Conservation (phyloP, 2,113 vertebrate species). For the Junco hyemalis region DNA sequence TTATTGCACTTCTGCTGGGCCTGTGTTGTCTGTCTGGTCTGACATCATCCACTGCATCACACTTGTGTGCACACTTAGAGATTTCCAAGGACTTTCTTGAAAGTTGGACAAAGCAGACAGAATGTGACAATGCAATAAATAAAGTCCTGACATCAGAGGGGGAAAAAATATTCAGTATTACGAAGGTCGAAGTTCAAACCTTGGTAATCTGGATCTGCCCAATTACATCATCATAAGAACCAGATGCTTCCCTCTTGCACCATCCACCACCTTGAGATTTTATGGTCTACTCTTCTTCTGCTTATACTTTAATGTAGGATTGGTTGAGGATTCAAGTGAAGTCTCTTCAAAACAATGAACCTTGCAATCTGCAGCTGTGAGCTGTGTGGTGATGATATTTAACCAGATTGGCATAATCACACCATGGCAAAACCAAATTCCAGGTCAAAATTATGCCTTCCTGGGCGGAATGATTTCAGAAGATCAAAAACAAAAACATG, state of each 20-base stretch:
- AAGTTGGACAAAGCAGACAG: not conserved
- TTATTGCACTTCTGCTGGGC: not conserved
- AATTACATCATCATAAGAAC: not conserved
- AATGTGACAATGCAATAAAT: not conserved
- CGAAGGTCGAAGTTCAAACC: not conserved
- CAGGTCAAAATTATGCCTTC: not conserved
- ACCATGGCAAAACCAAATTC: not conserved
- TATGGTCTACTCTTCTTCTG: not conserved
- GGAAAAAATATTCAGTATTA: not conserved
- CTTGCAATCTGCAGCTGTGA: not conserved
- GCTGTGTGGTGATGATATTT: not conserved
- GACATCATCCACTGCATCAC: not conserved
- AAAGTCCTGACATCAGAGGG: not conserved
- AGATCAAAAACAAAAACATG: constrained; percentile 6
- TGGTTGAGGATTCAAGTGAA: not conserved
- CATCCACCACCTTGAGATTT: not conserved
- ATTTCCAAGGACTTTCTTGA: not conserved
- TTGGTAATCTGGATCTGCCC: not conserved
- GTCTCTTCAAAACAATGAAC: not conserved
- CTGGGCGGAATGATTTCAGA: not conserved
- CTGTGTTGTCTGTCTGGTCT: not conserved
- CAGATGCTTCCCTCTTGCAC: not conserved
- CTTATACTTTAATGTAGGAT: not conserved
- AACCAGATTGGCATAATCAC: not conserved
- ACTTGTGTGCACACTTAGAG: not conserved